Conservation (phyloP, 2,888 invertebrate genomes). For the Electrophaes corylata region DNA sequence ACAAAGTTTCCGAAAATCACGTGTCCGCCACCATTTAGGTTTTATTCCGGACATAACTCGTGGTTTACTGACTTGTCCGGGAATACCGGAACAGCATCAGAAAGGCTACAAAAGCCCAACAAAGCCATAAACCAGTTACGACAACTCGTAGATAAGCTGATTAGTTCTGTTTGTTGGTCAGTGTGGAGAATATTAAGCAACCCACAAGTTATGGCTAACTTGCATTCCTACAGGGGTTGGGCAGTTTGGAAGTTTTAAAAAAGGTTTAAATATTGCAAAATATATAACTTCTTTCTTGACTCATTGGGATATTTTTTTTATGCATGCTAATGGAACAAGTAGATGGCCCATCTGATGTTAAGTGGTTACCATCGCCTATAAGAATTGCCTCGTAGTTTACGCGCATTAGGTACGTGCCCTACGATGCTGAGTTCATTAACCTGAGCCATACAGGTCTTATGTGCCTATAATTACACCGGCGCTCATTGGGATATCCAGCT, state of each 20-base stretch:
- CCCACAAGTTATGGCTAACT: background rate
- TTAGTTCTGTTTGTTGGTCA: constrained; percentile 20
- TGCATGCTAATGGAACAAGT: too few species aligned
- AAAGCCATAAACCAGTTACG: constrained; percentile 26
- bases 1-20: constrained; percentile 19
- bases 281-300: too few species aligned
- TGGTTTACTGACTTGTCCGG: constrained; percentile 17
- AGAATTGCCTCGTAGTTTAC: too few species aligned
- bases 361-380: too few species aligned
- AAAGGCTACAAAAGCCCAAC: constrained; percentile 15
- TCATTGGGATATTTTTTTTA: too few species aligned
- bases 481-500: too few species aligned
- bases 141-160: constrained; percentile 24
- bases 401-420: too few species aligned
- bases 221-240: background rate
- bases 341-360: too few species aligned
- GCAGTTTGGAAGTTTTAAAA: background rate
- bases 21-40: constrained; percentile 11
- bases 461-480: too few species aligned
- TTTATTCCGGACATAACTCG: constrained; percentile 26
- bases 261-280: too few species aligned
- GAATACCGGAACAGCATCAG: constrained; percentile 12
- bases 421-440: too few species aligned
- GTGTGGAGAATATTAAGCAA: constrained; percentile 12
- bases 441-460: too few species aligned